phyloP scores from a whole-genome alignment of 1,140 invertebrate genomes.

The Sinella curviseta region DNA sequence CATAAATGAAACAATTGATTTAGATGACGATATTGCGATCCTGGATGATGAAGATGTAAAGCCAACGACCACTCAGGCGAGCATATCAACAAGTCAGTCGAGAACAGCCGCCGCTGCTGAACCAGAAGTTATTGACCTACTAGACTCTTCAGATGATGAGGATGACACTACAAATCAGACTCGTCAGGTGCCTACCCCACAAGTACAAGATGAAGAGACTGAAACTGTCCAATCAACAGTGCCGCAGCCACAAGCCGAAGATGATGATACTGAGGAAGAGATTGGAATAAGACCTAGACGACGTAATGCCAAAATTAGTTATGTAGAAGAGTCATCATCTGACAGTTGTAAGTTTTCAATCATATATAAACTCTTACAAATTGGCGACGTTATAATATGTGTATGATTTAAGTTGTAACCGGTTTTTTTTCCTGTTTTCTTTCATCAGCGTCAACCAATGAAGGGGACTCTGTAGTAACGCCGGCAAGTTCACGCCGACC shows the following conservation, averaged over 20 bases:
- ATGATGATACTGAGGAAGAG: background rate
- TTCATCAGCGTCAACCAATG: slow-evolving; percentile 8
- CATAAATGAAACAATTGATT: slow-evolving; percentile 15
- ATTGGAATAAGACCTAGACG: background rate
- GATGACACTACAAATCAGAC: background rate
- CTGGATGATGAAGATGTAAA: background rate
- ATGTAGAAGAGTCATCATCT: slow-evolving; percentile 32
- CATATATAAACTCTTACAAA: background rate
- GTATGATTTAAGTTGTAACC: background rate
- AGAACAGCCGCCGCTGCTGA: background rate
- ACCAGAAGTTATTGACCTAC: slow-evolving; percentile 8
- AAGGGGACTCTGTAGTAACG: background rate
- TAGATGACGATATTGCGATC: slow-evolving; percentile 17
- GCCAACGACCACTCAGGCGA: too few relatives aligned
- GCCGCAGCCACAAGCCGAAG: slow-evolving; percentile 21
- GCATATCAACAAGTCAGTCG: too few relatives aligned
- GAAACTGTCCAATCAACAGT: background rate
- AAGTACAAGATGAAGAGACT: slow-evolving; percentile 14
- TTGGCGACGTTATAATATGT: background rate
- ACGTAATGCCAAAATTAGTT: background rate
- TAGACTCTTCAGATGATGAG: slow-evolving; percentile 8
- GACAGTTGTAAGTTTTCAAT: background rate
- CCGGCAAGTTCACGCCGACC: background rate
- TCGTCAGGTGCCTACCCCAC: background rate
- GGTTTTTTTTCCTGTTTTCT: background rate